Conservation (phyloP, 2,888 invertebrate genomes). For the Agrochola litura region DNA sequence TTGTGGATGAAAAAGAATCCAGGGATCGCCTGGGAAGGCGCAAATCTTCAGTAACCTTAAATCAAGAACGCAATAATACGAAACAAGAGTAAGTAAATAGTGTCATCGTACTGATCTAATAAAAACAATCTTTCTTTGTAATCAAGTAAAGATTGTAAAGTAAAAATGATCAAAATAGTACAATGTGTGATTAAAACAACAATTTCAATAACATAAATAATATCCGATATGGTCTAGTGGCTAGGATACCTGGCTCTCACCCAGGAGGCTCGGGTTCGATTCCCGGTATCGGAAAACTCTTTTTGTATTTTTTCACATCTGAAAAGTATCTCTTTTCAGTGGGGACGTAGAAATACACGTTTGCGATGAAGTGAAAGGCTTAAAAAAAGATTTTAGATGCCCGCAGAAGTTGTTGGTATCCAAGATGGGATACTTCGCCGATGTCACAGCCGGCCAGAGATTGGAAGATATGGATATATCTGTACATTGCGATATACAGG, state of each 20-base stretch:
- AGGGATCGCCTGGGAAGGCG: conserved; percentile 87
- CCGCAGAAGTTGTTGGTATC: conserved; percentile 95
- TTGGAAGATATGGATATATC: conserved; percentile 98
- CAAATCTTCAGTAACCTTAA: conserved; percentile 84
- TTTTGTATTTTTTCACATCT: conserved; percentile 38
- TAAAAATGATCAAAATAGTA: background rate
- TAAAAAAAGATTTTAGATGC: conserved; percentile 97
- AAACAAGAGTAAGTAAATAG: conserved; percentile 87
- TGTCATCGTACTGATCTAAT: background rate
- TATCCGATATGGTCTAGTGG: conserved; percentile 91
- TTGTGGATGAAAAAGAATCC: conserved; percentile 86
- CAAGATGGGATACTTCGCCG: conserved; percentile 99
- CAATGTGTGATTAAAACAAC: background rate
- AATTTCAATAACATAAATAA: conserved; percentile 53
- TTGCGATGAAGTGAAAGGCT: conserved; percentile 97
- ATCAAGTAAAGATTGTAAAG: too few relatives aligned
- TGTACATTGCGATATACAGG: conserved; percentile 98
- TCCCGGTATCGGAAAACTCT: conserved; percentile 89
- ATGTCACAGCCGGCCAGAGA: conserved; percentile 95
- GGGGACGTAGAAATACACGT: conserved; percentile 98
- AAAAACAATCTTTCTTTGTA: background rate
- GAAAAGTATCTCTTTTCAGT: conserved; percentile 79
- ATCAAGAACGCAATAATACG: conserved; percentile 81
- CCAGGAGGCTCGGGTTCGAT: conserved; percentile 92
- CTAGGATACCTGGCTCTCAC: conserved; percentile 94